Percentiles rank a stretch among this genome's conserved stretches.
phyloP scores from a whole-genome alignment of 92 coral and sea anemone genomes.

The Ricordea florida region DNA sequence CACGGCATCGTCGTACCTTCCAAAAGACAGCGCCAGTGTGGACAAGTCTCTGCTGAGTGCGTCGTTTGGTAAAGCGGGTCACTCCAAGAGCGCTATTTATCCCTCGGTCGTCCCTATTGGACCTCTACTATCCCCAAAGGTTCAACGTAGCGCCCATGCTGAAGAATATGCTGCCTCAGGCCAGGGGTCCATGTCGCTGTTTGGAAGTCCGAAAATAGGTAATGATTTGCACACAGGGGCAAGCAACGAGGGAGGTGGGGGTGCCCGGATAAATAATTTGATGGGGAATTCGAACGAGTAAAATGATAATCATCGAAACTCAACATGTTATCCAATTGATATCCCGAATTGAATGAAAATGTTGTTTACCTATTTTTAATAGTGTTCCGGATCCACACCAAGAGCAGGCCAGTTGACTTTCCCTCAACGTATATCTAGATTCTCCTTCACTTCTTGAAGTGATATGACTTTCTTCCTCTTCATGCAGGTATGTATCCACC shows the following conservation, averaged over 20 bases:
- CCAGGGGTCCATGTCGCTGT: conserved; percentile 55
- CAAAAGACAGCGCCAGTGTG: conserved; percentile 28
- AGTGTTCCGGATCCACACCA: no score
- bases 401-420: no score
- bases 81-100: conserved; percentile 27
- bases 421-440: no score
- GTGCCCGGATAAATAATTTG: neutral
- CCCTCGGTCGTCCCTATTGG: conserved; percentile 37
- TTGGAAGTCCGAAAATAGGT: conserved; percentile 88
- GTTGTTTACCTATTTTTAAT: no score
- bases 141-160: conserved; percentile 32
- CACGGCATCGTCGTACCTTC: neutral
- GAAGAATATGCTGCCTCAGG: conserved; percentile 18
- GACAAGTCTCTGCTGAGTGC: conserved; percentile 50
- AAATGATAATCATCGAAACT: no score
- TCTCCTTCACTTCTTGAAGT: neutral
- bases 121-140: conserved; percentile 67
- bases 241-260: neutral
- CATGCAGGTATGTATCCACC: conserved; percentile 57
- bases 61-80: conserved; percentile 36
- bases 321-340: no score
- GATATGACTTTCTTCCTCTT: no score
- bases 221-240: neutral
- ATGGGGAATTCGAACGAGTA: no score
- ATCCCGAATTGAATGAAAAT: no score